A percentile compares a stretch with the other conserved stretches of the same genome.
Conservation (phyloP, 2,888 invertebrate species). For the Meteorus cinctellus region DNA sequence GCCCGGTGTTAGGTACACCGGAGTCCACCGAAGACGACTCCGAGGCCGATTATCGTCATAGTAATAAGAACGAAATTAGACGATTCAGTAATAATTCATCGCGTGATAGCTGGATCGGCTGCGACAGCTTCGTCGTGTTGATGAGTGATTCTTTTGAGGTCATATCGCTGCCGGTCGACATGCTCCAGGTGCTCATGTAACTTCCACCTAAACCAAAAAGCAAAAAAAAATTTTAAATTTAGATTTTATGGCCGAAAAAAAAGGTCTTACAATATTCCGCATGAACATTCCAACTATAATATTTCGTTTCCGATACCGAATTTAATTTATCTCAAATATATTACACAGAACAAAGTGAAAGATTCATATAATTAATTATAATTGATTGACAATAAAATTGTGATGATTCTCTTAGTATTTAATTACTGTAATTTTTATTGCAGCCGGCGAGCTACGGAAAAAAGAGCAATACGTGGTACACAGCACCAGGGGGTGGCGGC, state of each 20-base stretch:
- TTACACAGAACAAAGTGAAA: no score
- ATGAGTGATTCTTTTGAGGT: constrained; percentile 73
- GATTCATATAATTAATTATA: no score
- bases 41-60: constrained; percentile 35
- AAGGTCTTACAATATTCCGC: no score
- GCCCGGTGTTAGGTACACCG: constrained; percentile 60
- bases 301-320: no score
- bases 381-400: no score
- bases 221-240: not conserved
- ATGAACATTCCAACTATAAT: no score
- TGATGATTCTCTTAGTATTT: not conserved
- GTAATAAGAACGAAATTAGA: constrained; percentile 40
- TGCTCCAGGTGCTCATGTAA: constrained; percentile 66
- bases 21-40: constrained; percentile 55
- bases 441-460: constrained; percentile 93
- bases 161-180: constrained; percentile 72
- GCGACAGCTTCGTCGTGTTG: constrained; percentile 71
- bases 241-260: not conserved
- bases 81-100: constrained; percentile 48
- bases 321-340: no score
- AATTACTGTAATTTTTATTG: constrained; percentile 52
- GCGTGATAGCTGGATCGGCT: constrained; percentile 50
- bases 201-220: constrained; percentile 9
- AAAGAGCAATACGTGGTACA: constrained; percentile 92
- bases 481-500: constrained; percentile 77